phyloP scores from a whole-genome alignment of 2,888 invertebrate genomes.

The Argyra leucocephala region DNA sequence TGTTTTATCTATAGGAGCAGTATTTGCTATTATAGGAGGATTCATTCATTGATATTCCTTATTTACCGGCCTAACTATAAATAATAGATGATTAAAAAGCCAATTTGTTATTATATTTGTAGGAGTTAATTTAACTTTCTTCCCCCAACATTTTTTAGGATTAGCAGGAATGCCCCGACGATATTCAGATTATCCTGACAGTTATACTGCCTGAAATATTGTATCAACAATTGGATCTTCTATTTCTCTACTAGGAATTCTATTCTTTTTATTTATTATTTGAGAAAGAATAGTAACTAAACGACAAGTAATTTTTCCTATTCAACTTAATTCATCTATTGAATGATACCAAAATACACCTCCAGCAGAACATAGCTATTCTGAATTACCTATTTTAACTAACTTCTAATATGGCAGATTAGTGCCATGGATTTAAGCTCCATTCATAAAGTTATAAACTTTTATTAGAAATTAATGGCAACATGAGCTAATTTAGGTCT shows the following conservation, averaged over 20 bases:
- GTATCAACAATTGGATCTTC: slow-evolving; percentile 59
- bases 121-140: slow-evolving; percentile 69
- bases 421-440: slow-evolving; percentile 58
- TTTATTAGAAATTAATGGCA: slow-evolving; percentile 52
- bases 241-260: slow-evolving; percentile 51
- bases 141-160: slow-evolving; percentile 69
- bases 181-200: slow-evolving; percentile 63
- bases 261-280: slow-evolving; percentile 53
- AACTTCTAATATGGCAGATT: slow-evolving; percentile 55
- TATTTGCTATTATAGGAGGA: slow-evolving; percentile 67
- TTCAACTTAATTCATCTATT: slow-evolving; percentile 50
- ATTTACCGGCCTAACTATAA: slow-evolving; percentile 54
- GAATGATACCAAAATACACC: slow-evolving; percentile 54
- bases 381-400: slow-evolving; percentile 50
- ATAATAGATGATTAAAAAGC: slow-evolving; percentile 52
- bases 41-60: slow-evolving; percentile 63
- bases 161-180: slow-evolving; percentile 65
- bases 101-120: slow-evolving; percentile 65
- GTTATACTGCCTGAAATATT: slow-evolving; percentile 56
- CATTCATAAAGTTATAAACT: slow-evolving; percentile 53
- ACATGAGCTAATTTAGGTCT: slow-evolving; percentile 51
- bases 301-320: slow-evolving; percentile 46
- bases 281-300: slow-evolving; percentile 52
- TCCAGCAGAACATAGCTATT: slow-evolving; percentile 52
- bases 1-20: slow-evolving; percentile 72